These are phyloP conservation scores for Anabacerthia variegaticeps DNA, from an alignment of 2,797 vertebrate species.

Conservation along the genomic window DNA sequence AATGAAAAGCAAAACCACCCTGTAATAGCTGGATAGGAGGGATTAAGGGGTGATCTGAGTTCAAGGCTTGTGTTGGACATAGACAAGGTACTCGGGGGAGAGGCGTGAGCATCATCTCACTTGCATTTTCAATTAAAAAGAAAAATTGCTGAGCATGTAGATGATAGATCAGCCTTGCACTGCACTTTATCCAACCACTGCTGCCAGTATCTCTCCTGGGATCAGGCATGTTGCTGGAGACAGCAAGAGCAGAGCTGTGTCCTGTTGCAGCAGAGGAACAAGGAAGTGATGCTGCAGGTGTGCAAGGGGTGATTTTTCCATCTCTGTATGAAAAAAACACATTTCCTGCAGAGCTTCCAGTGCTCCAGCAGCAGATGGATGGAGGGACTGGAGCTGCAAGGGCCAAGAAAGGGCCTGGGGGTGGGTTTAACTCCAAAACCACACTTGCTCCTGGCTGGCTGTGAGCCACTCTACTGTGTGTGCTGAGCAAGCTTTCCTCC, in stretches of 20 bases:
- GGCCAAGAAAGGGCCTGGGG: not conserved
- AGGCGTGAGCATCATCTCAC: not conserved
- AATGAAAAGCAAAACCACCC: not conserved
- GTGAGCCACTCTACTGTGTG: fast-evolving
- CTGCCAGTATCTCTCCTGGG: not conserved
- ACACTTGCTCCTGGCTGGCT: not conserved
- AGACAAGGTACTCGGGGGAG: not conserved
- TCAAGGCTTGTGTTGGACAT: not conserved
- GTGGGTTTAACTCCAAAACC: not conserved
- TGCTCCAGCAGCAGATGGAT: not conserved
- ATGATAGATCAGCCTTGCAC: not conserved
- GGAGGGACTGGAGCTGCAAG: not conserved
- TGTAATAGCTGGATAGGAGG: not conserved
- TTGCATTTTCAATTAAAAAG: not conserved
- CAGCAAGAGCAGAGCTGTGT: not conserved
- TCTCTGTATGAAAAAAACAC: fast-evolving
- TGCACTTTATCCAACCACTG: not conserved
- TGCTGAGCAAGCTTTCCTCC: not conserved
- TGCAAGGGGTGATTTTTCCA: not conserved
- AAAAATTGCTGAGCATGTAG: not conserved
- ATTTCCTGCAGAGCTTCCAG: not conserved
- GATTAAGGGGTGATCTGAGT: not conserved
- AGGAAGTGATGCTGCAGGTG: not conserved
- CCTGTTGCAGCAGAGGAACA: not conserved
- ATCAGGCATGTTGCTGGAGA: not conserved